Conservation (phyloP, 2,797 vertebrate species). For the Molothrus aeneus region DNA sequence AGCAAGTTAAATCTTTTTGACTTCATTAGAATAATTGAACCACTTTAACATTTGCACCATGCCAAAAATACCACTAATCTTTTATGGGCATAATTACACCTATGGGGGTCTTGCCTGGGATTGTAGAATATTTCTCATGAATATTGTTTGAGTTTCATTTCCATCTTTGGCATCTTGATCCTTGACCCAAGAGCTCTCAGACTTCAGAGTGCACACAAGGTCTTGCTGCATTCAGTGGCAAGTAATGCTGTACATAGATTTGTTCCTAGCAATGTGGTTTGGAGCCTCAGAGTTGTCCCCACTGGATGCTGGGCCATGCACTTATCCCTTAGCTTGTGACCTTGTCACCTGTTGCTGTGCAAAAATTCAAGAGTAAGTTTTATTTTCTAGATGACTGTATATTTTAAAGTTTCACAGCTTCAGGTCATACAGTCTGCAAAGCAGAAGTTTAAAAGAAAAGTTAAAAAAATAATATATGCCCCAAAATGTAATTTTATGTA, state of each 20-base stretch:
- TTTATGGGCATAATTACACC: no score
- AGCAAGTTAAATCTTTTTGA: neutral
- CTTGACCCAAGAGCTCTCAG: neutral
- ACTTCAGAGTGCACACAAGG: rapidly evolving
- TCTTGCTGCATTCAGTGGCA: neutral
- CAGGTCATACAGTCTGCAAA: neutral
- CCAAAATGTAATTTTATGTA: neutral
- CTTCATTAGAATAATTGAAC: neutral
- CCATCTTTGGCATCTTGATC: neutral
- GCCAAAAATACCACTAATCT: rapidly evolving
- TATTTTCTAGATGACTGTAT: neutral
- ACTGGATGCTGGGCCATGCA: neutral
- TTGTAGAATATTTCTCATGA: neutral
- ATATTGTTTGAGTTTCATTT: neutral
- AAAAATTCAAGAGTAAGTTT: neutral
- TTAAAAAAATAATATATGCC: rapidly evolving
- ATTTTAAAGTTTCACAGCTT: neutral
- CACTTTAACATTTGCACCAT: neutral
- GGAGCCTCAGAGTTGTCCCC: neutral
- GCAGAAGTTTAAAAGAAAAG: neutral
- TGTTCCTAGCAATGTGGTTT: rapidly evolving
- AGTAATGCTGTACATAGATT: neutral
- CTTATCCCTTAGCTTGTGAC: neutral
- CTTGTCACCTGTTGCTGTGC: rapidly evolving
- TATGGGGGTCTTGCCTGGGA: neutral